Base-by-base conservation (phyloP, 1,140 invertebrate species). In the Glossosoma conforme region DNA sequence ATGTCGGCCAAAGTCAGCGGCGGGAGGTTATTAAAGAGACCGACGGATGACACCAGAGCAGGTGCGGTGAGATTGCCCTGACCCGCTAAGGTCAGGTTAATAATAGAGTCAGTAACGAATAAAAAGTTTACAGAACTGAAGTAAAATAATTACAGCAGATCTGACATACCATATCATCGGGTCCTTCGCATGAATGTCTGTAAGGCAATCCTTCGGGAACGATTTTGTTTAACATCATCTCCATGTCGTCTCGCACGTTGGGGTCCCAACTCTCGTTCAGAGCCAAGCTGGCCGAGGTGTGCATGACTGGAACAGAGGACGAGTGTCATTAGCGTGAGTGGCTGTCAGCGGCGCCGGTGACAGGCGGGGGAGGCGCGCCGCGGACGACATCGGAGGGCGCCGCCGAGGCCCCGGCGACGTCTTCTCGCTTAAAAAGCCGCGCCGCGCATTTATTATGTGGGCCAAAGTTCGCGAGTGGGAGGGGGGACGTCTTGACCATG, bases 211-310 rank as follows among this genome's bases (percentile, higher is more conserved):
- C 90, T 81, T 97, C 93, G 75, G 94, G 94, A 77, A 97, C 90
- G 74, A 97, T 91, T 86, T 93, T 95, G 75, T 96, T 95, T 68
- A 97, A 80, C 89, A 97, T 96, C 91, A 94, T 97, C 78, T 97
- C 93, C 90, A 96, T 95, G 67, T 97, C 94, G 67, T 93, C 91
- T 75, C 91, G 84, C 40, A 95, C 93, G 78, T 95, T 91, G 59
- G 92, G 91, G 79, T 97, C 92, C 92, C 93, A 97, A 76, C 93
- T 96, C 80, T 97, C 93, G 75, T 97, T 97, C 67, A 97, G 78
- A 58, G 92, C 91, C 68, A 97, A 80, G 81, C 93, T 96, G 65
- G 93, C 93, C 65, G 93, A 96, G 64, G 93, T 97, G 75, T 97
- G 93, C 74, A 96, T 85, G 75, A 97, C 93, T 96, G 77, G 55